Evolutionary conservation across 2,888 invertebrate species (phyloP).

Genomic region (Ypsolopha scabrella): DNA sequence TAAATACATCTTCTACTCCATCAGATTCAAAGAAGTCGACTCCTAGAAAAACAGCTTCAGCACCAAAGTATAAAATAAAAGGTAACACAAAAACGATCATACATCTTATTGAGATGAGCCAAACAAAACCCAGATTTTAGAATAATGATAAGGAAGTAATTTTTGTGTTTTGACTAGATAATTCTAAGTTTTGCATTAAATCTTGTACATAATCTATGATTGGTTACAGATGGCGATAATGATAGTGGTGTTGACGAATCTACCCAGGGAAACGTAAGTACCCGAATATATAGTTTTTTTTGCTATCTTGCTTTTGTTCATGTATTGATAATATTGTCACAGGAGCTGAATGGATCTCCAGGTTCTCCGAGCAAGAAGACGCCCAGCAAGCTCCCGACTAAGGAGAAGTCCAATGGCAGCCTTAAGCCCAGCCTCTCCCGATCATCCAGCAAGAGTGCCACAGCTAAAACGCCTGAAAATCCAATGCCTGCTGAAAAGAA

Average conservation of each 20-base stretch:
- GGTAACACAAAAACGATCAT: constrained; percentile 28
- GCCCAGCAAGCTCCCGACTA: constrained; percentile 66
- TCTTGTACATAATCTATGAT: neutral
- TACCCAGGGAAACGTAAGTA: constrained; percentile 82
- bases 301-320: too few relatives aligned
- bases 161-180: constrained; percentile 1
- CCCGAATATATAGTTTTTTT: too few relatives aligned
- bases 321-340: constrained; percentile 5
- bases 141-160: neutral
- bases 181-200: neutral
- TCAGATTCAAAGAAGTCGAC: constrained; percentile 47
- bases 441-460: constrained; percentile 72
- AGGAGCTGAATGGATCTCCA: constrained; percentile 78
- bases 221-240: constrained; percentile 82
- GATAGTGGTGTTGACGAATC: constrained; percentile 87
- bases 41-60: constrained; percentile 50
- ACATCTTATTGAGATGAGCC: constrained; percentile 37
- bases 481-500: constrained; percentile 73
- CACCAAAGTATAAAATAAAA: constrained; percentile 54
- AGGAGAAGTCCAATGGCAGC: constrained; percentile 59
- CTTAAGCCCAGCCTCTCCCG: constrained; percentile 64
- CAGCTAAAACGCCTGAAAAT: constrained; percentile 79
- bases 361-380: constrained; percentile 82
- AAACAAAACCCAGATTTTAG: constrained; percentile 13
- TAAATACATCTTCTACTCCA: constrained; percentile 27